Evolutionary conservation across 1,140 invertebrate genomes (phyloP).

Genomic region (Apis florea): DNA sequence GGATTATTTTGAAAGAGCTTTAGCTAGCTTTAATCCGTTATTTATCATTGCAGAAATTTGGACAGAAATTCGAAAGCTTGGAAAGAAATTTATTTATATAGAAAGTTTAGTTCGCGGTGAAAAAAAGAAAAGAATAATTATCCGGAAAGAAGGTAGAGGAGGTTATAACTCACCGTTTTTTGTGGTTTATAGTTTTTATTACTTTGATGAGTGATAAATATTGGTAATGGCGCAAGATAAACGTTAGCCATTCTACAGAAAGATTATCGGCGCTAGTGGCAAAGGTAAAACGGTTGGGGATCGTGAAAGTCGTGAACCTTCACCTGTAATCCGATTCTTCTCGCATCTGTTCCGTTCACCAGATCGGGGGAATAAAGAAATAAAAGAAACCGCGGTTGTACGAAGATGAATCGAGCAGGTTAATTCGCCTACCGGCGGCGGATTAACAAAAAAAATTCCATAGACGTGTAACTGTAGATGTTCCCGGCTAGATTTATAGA

Average conservation of each 20-base stretch:
- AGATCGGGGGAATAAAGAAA: constrained; percentile 43
- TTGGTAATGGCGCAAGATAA: constrained; percentile 39
- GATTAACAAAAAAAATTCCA: constrained; percentile 54
- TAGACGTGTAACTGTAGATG: constrained; percentile 55
- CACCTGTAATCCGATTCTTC: constrained; percentile 62
- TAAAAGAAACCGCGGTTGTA: constrained; percentile 42
- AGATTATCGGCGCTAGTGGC: constrained; percentile 37
- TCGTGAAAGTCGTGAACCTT: constrained; percentile 54
- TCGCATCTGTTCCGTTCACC: constrained; percentile 47
- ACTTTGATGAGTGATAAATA: neutral
- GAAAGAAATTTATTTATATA: neutral
- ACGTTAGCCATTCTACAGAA: constrained; percentile 29
- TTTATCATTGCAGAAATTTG: too few species aligned
- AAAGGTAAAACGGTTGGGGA: constrained; percentile 39
- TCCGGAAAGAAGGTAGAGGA: neutral
- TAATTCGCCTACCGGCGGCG: constrained; percentile 53
- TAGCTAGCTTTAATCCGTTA: too few species aligned
- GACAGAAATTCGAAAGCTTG: too few species aligned
- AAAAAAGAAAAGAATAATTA: neutral
- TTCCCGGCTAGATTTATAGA: constrained; percentile 55
- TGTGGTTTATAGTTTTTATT: neutral
- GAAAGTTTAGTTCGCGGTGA: neutral
- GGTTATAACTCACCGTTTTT: too few species aligned
- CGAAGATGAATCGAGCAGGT: constrained; percentile 51
- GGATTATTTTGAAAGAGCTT: too few species aligned